Conservation (phyloP, 1,140 invertebrate species). For the Bemisia tabaci region DNA sequence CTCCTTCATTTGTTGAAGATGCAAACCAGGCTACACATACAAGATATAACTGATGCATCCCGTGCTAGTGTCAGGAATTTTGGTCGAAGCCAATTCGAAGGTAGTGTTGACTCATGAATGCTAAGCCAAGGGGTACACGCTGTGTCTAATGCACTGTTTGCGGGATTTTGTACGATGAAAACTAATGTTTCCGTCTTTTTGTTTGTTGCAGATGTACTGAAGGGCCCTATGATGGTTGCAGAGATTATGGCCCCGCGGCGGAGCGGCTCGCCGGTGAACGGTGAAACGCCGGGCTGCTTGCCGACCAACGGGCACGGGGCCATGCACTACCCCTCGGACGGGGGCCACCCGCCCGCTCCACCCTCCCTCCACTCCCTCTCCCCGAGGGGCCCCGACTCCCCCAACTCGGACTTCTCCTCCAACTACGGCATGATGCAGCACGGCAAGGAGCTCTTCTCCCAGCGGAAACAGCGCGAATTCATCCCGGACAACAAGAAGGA, state of each 20-base stretch:
- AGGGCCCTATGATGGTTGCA: neutral
- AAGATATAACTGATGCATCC: too few species aligned
- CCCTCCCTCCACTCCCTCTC: neutral
- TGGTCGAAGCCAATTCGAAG: too few species aligned
- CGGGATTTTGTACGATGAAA: too few species aligned
- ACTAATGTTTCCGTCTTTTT: neutral
- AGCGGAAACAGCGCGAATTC: constrained; percentile 88
- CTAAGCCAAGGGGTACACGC: too few species aligned
- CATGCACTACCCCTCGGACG: neutral
- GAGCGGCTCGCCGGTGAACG: neutral
- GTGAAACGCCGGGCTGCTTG: neutral
- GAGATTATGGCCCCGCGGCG: neutral
- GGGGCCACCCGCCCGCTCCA: too few species aligned
- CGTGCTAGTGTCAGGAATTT: too few species aligned
- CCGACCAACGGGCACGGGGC: neutral
- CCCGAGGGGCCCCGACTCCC: neutral
- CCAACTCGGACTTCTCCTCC: neutral
- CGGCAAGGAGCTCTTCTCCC: constrained; percentile 64
- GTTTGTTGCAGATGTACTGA: neutral
- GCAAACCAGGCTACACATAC: too few species aligned
- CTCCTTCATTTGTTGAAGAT: too few species aligned
- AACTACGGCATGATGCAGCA: constrained; percentile 21
- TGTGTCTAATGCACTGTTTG: too few species aligned
- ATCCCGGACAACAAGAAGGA: constrained; percentile 96
- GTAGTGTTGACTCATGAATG: too few species aligned